Percentiles rank a stretch among this genome's conserved stretches.
These are phyloP conservation scores for Leucoma salicis DNA, from an alignment of 2,888 invertebrate genomes.

Conservation along the genomic window DNA sequence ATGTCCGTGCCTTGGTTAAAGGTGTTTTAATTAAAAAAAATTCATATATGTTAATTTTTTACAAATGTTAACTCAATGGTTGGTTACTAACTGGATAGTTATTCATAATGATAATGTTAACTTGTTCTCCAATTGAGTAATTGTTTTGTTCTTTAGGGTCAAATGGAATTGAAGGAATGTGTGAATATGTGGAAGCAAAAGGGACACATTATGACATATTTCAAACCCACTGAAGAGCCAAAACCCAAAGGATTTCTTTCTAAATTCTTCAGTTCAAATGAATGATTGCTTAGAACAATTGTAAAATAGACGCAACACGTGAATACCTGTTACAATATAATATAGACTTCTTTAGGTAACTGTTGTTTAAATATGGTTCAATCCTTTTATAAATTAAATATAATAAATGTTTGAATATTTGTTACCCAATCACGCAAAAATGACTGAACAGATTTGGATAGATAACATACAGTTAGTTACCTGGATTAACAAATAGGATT, in stretches of 20 bases:
- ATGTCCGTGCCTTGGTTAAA: too few relatives aligned
- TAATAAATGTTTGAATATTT: too few relatives aligned
- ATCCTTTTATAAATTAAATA: too few relatives aligned
- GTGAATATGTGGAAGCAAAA: constrained; percentile 95
- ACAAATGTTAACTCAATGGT: too few relatives aligned
- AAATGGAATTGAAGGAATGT: constrained; percentile 96
- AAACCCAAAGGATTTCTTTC: constrained; percentile 95
- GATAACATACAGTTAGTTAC: too few relatives aligned
- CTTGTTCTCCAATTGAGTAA: neutral
- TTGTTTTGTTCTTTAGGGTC: constrained; percentile 85
- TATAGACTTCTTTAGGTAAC: constrained; percentile 32
- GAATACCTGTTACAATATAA: constrained; percentile 36
- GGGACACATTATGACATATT: constrained; percentile 93
- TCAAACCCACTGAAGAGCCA: constrained; percentile 91
- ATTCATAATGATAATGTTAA: too few relatives aligned
- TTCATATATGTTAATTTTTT: too few relatives aligned
- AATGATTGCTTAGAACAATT: constrained; percentile 51
- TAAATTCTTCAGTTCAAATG: constrained; percentile 90
- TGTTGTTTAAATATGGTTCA: constrained; percentile 11
- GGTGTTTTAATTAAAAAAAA: too few relatives aligned
- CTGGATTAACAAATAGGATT: too few relatives aligned
- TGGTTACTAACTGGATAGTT: too few relatives aligned
- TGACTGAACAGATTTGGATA: too few relatives aligned
- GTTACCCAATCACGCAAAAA: too few relatives aligned
- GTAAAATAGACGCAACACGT: constrained; percentile 42